These are phyloP conservation scores for Scaptodrosophila latifasciaeformis DNA, from an alignment of 2,888 invertebrate species.

Conservation along the genomic window DNA sequence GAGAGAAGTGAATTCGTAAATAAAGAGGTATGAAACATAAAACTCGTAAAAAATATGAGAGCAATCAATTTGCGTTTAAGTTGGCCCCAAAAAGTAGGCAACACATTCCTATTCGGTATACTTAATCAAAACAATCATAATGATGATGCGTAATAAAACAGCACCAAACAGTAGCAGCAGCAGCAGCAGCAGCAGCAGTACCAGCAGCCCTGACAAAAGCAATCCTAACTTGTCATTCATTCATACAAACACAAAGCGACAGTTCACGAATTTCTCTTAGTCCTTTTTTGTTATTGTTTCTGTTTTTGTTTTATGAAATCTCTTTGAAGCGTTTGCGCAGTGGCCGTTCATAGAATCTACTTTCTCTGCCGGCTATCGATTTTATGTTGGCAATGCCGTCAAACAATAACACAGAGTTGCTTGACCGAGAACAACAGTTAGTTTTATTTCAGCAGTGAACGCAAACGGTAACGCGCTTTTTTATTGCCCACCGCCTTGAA, in stretches of 20 bases:
- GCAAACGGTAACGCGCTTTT: slow-evolving; percentile 25
- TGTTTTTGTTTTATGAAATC: not conserved
- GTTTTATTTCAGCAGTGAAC: slow-evolving; percentile 31
- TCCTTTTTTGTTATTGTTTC: slow-evolving; percentile 5
- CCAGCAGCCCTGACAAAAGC: no score
- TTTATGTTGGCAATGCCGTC: slow-evolving; percentile 35
- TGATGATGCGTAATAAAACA: no score
- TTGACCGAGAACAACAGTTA: slow-evolving; percentile 44
- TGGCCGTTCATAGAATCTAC: no score
- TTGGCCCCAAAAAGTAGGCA: no score
- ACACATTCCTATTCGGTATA: no score
- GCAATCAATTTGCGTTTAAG: no score
- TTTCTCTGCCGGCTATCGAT: slow-evolving; percentile 1
- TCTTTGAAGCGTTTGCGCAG: slow-evolving; percentile 31
- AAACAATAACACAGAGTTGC: slow-evolving; percentile 38
- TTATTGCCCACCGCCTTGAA: not conserved
- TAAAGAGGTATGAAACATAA: no score
- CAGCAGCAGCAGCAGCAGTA: no score
- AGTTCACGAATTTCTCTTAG: not conserved
- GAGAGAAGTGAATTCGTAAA: no score
- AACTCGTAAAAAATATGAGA: no score
- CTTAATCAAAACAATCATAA: no score
- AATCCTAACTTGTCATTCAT: slow-evolving; percentile 53
- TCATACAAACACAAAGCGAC: slow-evolving; percentile 35
- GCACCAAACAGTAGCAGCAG: no score